phyloP scores from a whole-genome alignment of 1,140 invertebrate genomes.

The Adelges cooleyi region DNA sequence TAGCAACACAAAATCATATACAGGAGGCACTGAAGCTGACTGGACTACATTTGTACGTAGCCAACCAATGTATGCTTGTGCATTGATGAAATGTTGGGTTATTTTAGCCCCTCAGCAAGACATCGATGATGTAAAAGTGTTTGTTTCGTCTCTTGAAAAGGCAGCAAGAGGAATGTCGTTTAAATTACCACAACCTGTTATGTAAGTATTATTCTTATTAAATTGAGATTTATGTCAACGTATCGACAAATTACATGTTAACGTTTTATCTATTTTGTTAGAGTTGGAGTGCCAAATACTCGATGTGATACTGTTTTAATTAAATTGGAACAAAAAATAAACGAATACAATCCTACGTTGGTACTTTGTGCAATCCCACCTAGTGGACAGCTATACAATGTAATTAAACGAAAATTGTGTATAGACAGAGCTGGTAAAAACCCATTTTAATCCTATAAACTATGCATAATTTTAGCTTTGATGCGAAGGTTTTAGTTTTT shows the following conservation, averaged over 20 bases:
- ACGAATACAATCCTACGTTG: not conserved
- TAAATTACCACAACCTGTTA: not conserved
- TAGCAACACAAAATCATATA: constrained; percentile 40
- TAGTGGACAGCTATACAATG: constrained; percentile 54
- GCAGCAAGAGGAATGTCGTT: constrained; percentile 8
- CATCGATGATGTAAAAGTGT: not conserved
- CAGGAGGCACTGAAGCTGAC: constrained; percentile 45
- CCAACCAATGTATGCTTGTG: not conserved
- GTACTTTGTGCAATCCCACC: constrained; percentile 36
- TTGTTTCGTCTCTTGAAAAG: not conserved
- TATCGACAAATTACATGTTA: not conserved
- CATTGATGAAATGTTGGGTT: constrained; percentile 1
- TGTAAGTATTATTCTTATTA: constrained; percentile 16
- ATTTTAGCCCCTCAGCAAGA: not conserved
- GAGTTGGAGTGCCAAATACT: not conserved
- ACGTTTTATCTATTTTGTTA: constrained; percentile 14
- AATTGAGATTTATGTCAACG: too few relatives aligned
- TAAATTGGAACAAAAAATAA: not conserved
- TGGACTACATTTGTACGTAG: constrained; percentile 43
- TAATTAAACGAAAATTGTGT: constrained; percentile 74
- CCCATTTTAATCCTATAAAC: too few relatives aligned
- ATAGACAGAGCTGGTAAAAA: constrained; percentile 51
- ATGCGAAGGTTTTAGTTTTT: too few relatives aligned
- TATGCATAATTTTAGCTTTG: too few relatives aligned
- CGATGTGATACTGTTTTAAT: not conserved